A percentile compares a stretch with the other conserved stretches of the same genome.
Evolutionary conservation across 2,113 vertebrate species (phyloP).

Genomic region (Rafetus swinhoei): DNA sequence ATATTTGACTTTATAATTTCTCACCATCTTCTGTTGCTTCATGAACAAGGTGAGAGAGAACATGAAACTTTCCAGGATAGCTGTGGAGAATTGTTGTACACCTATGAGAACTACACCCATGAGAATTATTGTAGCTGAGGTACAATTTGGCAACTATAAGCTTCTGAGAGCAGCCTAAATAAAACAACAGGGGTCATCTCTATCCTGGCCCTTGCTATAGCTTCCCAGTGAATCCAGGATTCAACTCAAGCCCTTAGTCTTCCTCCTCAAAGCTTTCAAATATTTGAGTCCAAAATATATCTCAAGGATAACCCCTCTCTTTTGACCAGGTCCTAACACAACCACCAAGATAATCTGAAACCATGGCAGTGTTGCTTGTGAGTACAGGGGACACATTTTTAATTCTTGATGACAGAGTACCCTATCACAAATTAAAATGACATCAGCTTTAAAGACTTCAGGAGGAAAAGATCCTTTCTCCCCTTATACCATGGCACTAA

Average conservation of each 20-base stretch:
- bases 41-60: neutral
- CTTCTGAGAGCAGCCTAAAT: neutral
- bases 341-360: neutral
- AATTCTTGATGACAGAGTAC: neutral
- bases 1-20: neutral
- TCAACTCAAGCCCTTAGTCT: neutral
- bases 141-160: neutral
- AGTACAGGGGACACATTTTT: neutral
- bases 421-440: neutral
- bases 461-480: neutral
- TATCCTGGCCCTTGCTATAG: neutral
- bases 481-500: neutral
- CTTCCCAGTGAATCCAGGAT: neutral
- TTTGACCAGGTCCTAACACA: neutral
- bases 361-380: neutral
- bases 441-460: neutral
- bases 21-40: neutral
- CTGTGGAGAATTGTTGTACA: too few relatives aligned
- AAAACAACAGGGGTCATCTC: neutral
- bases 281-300: neutral
- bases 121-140: neutral
- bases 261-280: neutral
- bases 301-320: neutral
- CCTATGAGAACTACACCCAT: neutral
- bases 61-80: too few relatives aligned